These are phyloP conservation scores for Lepeophtheirus nordmannii DNA, from an alignment of 2,888 invertebrate species.

Conservation along the genomic window DNA sequence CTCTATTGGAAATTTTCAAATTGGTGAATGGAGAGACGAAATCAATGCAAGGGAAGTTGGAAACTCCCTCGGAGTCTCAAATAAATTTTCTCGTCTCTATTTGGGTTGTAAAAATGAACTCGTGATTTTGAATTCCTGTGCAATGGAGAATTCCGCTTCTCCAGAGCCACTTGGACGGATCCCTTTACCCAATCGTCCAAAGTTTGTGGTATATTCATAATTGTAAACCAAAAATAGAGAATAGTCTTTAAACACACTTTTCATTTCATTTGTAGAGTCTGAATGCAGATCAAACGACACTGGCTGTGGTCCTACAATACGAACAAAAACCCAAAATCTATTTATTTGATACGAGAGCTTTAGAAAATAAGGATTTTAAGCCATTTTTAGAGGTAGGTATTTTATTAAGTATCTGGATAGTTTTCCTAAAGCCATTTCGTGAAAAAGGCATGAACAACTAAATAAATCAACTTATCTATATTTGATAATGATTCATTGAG, in stretches of 20 bases:
- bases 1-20: neutral
- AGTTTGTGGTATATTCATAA: too few relatives aligned
- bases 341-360: neutral
- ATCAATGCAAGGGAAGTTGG: neutral
- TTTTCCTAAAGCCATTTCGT: too few relatives aligned
- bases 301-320: neutral
- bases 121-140: neutral
- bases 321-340: neutral
- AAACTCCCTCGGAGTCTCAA: neutral
- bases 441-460: too few relatives aligned
- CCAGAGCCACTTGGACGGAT: too few relatives aligned
- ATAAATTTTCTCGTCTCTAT: neutral
- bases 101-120: neutral
- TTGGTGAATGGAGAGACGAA: neutral
- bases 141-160: too few relatives aligned
- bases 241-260: neutral
- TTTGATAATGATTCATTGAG: too few relatives aligned
- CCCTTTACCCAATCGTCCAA: too few relatives aligned
- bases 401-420: too few relatives aligned
- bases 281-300: neutral
- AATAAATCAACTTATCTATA: too few relatives aligned
- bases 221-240: neutral
- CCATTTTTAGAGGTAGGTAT: constrained; percentile 33
- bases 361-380: neutral
- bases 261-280: neutral